Percentiles rank a stretch among this genome's conserved stretches.
Evolutionary conservation across 2,888 invertebrate genomes (phyloP).

Genomic region (Syrista parreyssii): DNA sequence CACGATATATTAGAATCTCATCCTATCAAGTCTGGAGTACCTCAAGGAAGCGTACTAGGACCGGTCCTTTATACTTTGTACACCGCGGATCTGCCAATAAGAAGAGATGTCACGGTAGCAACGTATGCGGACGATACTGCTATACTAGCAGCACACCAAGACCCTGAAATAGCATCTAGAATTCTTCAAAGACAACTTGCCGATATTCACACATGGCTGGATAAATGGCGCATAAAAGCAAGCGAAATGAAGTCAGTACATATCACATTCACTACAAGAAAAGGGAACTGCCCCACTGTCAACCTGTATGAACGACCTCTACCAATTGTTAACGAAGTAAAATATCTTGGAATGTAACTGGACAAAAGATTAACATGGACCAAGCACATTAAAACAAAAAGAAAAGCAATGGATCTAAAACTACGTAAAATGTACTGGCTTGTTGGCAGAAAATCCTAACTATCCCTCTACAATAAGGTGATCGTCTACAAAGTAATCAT

Average conservation of each 20-base stretch:
- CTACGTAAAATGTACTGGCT: conserved; percentile 22
- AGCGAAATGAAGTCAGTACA: conserved; percentile 38
- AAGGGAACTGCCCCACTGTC: conserved; percentile 17
- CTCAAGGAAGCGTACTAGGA: conserved; percentile 36
- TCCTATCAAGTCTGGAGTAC: conserved; percentile 16
- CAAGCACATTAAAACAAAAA: conserved; percentile 28
- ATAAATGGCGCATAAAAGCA: conserved; percentile 37
- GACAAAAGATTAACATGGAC: conserved; percentile 31
- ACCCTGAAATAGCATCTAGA: conserved; percentile 20
- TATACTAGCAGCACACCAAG: conserved; percentile 16
- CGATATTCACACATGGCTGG: conserved; percentile 27
- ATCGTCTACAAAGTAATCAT: conserved; percentile 24
- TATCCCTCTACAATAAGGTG: conserved; percentile 22
- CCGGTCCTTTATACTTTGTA: conserved; percentile 31
- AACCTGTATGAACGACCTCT: conserved; percentile 21
- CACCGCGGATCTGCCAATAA: conserved; percentile 30
- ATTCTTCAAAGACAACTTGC: conserved; percentile 18
- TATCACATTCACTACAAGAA: conserved; percentile 36
- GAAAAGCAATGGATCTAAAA: conserved; percentile 20
- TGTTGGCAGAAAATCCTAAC: conserved; percentile 22
- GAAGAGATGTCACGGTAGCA: conserved; percentile 19
- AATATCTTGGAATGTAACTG: conserved; percentile 38
- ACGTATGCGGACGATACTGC: conserved; percentile 38
- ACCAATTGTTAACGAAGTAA: conserved; percentile 24
- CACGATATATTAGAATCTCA: neutral